Base-by-base conservation (phyloP, 2,888 invertebrate species). In the Ennomos erosarius region DNA sequence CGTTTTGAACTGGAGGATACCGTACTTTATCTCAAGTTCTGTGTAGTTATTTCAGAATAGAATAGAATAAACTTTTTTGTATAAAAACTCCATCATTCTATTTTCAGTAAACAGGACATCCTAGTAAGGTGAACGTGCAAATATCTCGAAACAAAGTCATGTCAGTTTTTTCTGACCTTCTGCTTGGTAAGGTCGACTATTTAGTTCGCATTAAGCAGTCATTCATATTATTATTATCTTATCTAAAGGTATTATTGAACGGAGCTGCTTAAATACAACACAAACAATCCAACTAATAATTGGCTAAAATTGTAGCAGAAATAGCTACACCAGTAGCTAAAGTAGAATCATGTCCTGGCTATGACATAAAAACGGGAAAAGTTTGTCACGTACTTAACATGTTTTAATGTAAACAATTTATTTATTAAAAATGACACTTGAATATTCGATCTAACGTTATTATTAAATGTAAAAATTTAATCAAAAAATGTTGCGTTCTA, bases 1-100 rank as follows among this genome's bases (percentile, higher is more conserved):
- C 10, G 8, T n/a, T 11, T 33, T 43, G 43, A n/a, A 33, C 33
- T 33, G 26, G 33, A 33, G 40, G 40, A 43, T 66, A 57, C 45
- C 57, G 53, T 62, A 62, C 50, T 62, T n/a, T 55, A 62, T 45
- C 66, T 64, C 40, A 59, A 49, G 47, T 59, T 59, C 56, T 62
- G 52, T 55, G 66, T 59, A 53, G 43, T 55, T 40, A 54, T 57
- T 46, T 51, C 39, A n/a, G n/a, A n/a, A n/a, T n/a, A n/a, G n/a
- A n/a, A n/a, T n/a, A n/a, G n/a, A n/a, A n/a, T n/a, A n/a, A n/a
- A n/a, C n/a, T n/a, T n/a, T n/a, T n/a, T n/a, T n/a, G n/a, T n/a
- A n/a, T n/a, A n/a, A n/a, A n/a, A n/a, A n/a, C n/a, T n/a, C n/a
- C n/a, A 40, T 66, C 53, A 55, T 59, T 58, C 53, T 57, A 59